A percentile compares a stretch with the other conserved stretches of the same genome.
These are phyloP conservation scores for Pheosia gnoma DNA, from an alignment of 2,888 invertebrate genomes.

Conservation along the genomic window DNA sequence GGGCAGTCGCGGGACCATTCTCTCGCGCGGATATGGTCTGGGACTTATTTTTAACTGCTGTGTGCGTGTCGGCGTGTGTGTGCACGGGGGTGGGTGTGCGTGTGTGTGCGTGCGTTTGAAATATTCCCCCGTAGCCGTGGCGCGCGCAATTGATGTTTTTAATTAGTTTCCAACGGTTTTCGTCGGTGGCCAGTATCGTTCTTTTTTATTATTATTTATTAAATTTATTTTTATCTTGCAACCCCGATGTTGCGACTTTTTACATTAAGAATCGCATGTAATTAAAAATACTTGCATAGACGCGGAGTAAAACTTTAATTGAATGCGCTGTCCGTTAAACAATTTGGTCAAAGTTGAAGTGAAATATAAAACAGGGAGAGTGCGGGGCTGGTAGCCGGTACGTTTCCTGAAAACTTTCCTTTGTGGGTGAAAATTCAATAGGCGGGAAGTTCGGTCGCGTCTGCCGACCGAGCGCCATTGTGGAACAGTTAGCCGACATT, in stretches of 20 bases:
- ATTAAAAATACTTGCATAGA: slow-evolving; percentile 3
- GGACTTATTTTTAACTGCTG: slow-evolving; percentile 78
- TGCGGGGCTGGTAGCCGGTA: slow-evolving; percentile 64
- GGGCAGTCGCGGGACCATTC: slow-evolving; percentile 61
- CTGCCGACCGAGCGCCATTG: slow-evolving; percentile 57
- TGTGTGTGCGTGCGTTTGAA: slow-evolving; percentile 77
- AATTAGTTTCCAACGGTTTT: slow-evolving; percentile 82
- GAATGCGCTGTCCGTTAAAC: slow-evolving; percentile 57
- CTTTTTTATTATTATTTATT: slow-evolving; percentile 61
- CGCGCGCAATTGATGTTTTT: slow-evolving; percentile 82
- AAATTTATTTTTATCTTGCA: slow-evolving; percentile 44
- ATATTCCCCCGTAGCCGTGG: slow-evolving; percentile 74
- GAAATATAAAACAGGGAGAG: slow-evolving; percentile 63
- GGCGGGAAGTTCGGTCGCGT: slow-evolving; percentile 66
- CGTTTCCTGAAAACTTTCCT: slow-evolving; percentile 78
- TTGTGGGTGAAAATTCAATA: slow-evolving; percentile 77
- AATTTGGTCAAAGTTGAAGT: slow-evolving; percentile 70
- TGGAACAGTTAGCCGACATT: slow-evolving; percentile 52
- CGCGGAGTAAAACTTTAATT: slow-evolving; percentile 55
- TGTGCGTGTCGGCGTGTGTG: slow-evolving; percentile 66
- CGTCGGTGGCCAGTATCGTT: slow-evolving; percentile 69
- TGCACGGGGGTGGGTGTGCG: slow-evolving; percentile 52
- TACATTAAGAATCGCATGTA: slow-evolving; percentile 20
- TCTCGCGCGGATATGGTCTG: slow-evolving; percentile 76
- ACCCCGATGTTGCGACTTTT: slow-evolving; percentile 16